phyloP scores from a whole-genome alignment of 2,797 vertebrate species.

The Aldrovandia affinis region DNA sequence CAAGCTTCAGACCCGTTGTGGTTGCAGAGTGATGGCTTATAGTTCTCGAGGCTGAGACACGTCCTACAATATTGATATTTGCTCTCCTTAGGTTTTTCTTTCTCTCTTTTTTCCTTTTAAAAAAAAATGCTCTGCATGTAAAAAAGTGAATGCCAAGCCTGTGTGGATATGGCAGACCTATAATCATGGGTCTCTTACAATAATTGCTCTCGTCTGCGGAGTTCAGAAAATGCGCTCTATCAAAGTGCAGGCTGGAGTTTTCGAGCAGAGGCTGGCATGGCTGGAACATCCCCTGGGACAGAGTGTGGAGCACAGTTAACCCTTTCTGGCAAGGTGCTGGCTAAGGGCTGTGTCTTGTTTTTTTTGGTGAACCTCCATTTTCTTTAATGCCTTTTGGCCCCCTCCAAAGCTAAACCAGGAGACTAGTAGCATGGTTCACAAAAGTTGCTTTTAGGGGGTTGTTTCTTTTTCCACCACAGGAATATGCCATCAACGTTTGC shows the following conservation, averaged over 20 bases:
- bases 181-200: slow-evolving; percentile 71
- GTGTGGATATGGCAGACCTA: slow-evolving; percentile 57
- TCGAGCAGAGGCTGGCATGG: slow-evolving; percentile 66
- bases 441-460: slow-evolving; percentile 40
- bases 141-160: slow-evolving; percentile 53
- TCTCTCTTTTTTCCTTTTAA: slow-evolving; percentile 40
- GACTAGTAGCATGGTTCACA: not conserved
- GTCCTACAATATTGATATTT: slow-evolving; percentile 53
- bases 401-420: not conserved
- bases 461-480: slow-evolving; percentile 30
- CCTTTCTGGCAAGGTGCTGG: slow-evolving; percentile 41
- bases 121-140: slow-evolving; percentile 56
- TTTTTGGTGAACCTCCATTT: not conserved
- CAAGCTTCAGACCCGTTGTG: slow-evolving; percentile 38
- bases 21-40: slow-evolving; percentile 44
- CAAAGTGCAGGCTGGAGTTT: slow-evolving; percentile 65
- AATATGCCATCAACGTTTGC: slow-evolving; percentile 38
- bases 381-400: not conserved
- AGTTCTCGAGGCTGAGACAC: slow-evolving; percentile 49
- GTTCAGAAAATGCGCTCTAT: slow-evolving; percentile 63
- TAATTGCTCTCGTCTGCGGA: slow-evolving; percentile 68
- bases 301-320: slow-evolving; percentile 59
- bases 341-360: not conserved
- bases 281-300: slow-evolving; percentile 57
- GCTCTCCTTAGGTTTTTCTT: slow-evolving; percentile 40